Evolutionary conservation across 2,113 vertebrate species (phyloP).

Genomic region (Mobula birostris): DNA sequence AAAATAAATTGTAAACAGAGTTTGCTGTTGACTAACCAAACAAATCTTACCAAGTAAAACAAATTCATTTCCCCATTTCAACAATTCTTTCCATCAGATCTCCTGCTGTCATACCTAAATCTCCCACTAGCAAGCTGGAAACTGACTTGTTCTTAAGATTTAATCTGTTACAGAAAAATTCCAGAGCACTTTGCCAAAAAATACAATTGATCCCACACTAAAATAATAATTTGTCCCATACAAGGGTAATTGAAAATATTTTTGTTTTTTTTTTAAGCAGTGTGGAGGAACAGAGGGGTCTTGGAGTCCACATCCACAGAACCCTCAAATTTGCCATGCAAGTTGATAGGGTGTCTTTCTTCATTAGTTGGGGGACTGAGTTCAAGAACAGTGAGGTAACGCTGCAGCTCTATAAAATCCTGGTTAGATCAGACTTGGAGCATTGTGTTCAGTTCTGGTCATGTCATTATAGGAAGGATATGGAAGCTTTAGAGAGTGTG

Average conservation of each 20-base stretch:
- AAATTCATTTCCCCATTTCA: neutral
- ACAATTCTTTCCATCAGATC: neutral
- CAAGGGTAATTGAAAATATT: neutral
- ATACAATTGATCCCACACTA: neutral
- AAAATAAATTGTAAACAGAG: neutral
- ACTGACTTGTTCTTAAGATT: neutral
- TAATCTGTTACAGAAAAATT: neutral
- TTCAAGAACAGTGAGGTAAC: too few species aligned
- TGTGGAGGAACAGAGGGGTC: too few species aligned
- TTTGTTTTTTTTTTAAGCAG: neutral
- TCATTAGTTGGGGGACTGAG: too few species aligned
- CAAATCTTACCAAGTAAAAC: neutral
- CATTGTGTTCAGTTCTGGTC: too few species aligned
- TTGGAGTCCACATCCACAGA: too few species aligned
- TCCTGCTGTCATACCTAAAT: neutral
- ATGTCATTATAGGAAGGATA: too few species aligned
- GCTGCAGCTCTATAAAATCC: too few species aligned
- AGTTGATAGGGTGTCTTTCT: too few species aligned
- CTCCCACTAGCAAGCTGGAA: neutral
- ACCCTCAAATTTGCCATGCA: too few species aligned
- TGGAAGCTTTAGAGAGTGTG: too few species aligned
- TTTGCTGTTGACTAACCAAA: neutral
- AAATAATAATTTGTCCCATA: neutral
- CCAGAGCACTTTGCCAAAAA: slow-evolving; percentile 7
- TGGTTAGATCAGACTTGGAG: too few species aligned